These are phyloP conservation scores for Megastigmus dorsalis DNA, from an alignment of 2,888 invertebrate genomes.

Conservation along the genomic window DNA sequence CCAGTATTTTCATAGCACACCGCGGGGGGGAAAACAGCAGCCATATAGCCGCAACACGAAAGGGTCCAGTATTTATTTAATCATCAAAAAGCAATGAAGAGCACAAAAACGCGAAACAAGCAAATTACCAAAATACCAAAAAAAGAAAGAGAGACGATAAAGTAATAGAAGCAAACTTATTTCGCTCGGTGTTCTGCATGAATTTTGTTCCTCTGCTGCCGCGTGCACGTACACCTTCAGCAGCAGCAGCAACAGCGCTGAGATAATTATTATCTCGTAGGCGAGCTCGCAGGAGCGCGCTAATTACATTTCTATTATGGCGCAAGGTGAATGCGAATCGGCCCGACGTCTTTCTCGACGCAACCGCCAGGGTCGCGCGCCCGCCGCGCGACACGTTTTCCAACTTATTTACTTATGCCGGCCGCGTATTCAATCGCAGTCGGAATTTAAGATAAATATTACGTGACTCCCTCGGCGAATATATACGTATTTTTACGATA, in stretches of 20 bases:
- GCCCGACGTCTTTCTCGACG: conserved; percentile 6
- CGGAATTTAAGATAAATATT: conserved; percentile 40
- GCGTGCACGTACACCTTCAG: background rate
- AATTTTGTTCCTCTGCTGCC: conserved; percentile 3
- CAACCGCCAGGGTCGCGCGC: too few relatives aligned
- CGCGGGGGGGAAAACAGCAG: background rate
- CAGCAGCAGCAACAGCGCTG: background rate
- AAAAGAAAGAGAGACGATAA: background rate
- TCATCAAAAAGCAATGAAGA: background rate
- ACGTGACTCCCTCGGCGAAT: too few relatives aligned
- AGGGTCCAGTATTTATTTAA: conserved; percentile 29
- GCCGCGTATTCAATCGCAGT: conserved; percentile 31
- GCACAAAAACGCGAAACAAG: background rate
- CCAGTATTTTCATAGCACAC: background rate
- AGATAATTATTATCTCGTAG: conserved; percentile 57
- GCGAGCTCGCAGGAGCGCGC: conserved; percentile 29
- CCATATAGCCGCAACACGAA: background rate
- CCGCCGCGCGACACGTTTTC: background rate
- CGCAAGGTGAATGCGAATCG: conserved; percentile 27
- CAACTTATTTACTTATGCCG: conserved; percentile 37
- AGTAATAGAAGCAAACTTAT: background rate
- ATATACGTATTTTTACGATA: background rate
- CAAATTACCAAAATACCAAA: too few relatives aligned
- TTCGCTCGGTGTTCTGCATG: conserved; percentile 14
- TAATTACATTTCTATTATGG: conserved; percentile 57